Percentiles rank a stretch among this genome's conserved stretches.
phyloP scores from a whole-genome alignment of 2,113 vertebrate species.

The Prinia subflava region DNA sequence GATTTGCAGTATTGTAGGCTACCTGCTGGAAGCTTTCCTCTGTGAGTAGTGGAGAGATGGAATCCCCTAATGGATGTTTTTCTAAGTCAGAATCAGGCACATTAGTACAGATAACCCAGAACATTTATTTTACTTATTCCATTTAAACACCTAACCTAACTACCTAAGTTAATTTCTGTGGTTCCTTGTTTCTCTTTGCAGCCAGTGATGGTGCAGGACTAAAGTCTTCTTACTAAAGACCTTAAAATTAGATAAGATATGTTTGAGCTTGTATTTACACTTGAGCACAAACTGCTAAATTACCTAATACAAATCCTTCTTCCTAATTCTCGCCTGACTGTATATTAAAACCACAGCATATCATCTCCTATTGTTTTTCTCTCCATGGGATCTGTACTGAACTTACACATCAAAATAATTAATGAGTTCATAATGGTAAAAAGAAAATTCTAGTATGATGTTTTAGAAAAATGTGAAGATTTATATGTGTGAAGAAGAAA shows the following conservation, averaged over 20 bases:
- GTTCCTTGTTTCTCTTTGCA: not conserved
- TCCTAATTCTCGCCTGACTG: not conserved
- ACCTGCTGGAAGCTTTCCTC: not conserved
- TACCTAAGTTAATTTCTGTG: not conserved
- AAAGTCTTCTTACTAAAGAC: not conserved
- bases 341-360: not conserved
- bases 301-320: not conserved
- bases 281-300: not conserved
- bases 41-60: not conserved
- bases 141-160: not conserved
- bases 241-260: not conserved
- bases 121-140: not conserved
- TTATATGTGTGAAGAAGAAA: not conserved
- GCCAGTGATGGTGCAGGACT: not conserved
- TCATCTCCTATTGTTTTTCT: not conserved
- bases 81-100: not conserved
- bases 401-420: not conserved
- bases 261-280: not conserved
- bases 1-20: not conserved
- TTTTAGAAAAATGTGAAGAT: not conserved
- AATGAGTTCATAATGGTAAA: not conserved
- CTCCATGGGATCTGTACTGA: not conserved
- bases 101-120: not conserved
- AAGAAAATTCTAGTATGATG: not conserved
- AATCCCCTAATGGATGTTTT: not conserved